phyloP scores from a whole-genome alignment of 2,888 invertebrate species.

The Noctua fimbriata region DNA sequence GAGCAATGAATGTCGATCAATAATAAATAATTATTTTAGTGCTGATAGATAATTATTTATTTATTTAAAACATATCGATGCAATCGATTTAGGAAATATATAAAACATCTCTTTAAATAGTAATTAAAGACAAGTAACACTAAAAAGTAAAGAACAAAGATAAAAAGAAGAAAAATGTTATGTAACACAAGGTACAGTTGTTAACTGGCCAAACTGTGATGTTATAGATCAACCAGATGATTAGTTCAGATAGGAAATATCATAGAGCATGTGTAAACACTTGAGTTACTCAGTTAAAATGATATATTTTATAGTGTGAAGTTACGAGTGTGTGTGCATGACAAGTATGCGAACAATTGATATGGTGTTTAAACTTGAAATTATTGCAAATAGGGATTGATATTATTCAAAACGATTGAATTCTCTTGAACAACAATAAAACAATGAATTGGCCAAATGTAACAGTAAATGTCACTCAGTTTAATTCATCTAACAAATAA shows the following conservation, averaged over 20 bases:
- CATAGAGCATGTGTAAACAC: conserved; percentile 2
- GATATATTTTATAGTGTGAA: conserved; percentile 9
- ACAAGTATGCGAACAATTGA: conserved; percentile 19
- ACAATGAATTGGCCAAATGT: conserved; percentile 57
- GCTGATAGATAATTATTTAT: conserved; percentile 15
- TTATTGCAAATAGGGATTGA: conserved; percentile 30
- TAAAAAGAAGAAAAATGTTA: not conserved
- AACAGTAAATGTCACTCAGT: conserved; percentile 60
- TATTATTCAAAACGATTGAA: conserved; percentile 52
- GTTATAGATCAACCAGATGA: not conserved
- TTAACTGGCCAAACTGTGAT: not conserved
- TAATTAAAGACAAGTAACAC: conserved; percentile 10
- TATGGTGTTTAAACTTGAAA: conserved; percentile 22
- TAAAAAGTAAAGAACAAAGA: conserved; percentile 4
- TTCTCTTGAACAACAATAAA: conserved; percentile 56
- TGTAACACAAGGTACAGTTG: not conserved
- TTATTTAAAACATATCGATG: conserved; percentile 25
- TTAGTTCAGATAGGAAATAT: not conserved
- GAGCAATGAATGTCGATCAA: conserved; percentile 5
- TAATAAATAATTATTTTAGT: conserved; percentile 20
- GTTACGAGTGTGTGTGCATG: conserved; percentile 25
- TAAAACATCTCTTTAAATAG: not conserved
- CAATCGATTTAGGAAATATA: conserved; percentile 3
- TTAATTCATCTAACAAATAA: conserved; percentile 54
- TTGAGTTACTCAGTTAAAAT: not conserved